phyloP scores from a whole-genome alignment of 2,113 vertebrate genomes.

The Stigmatopora argus region DNA sequence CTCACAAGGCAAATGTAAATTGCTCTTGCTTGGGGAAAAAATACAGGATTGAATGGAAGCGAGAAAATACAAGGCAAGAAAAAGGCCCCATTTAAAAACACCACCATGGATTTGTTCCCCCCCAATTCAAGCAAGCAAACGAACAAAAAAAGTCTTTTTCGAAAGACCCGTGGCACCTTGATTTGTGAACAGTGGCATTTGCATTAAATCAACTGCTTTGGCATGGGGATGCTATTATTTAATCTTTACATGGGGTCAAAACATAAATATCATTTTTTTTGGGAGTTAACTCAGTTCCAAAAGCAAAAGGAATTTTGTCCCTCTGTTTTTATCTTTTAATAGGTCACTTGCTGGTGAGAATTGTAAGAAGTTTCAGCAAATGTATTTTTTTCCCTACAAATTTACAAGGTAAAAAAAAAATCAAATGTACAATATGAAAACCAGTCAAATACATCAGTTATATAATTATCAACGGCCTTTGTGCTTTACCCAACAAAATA shows the following conservation, averaged over 20 bases:
- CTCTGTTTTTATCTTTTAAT: conserved; percentile 82
- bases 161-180: background rate
- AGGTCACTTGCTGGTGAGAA: conserved; percentile 89
- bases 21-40: conserved; percentile 16
- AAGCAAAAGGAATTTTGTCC: conserved; percentile 65
- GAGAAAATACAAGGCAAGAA: conserved; percentile 19
- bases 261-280: conserved; percentile 52
- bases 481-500: conserved; percentile 78
- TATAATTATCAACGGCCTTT: conserved; percentile 91
- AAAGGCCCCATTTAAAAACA: conserved; percentile 35
- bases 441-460: conserved; percentile 87
- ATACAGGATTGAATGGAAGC: background rate
- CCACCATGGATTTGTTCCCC: conserved; percentile 29
- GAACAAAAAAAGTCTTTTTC: background rate
- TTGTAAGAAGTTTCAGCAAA: conserved; percentile 93
- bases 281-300: conserved; percentile 48
- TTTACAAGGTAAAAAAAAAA: conserved; percentile 95
- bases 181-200: conserved; percentile 30
- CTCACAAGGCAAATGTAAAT: conserved; percentile 15
- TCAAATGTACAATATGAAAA: conserved; percentile 98
- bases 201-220: conserved; percentile 55
- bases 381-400: conserved; percentile 86
- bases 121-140: conserved; percentile 29
- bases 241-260: conserved; percentile 39
- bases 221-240: conserved; percentile 42